Percentiles rank a stretch among this genome's conserved stretches.
Evolutionary conservation across 2,113 vertebrate genomes (phyloP).

Genomic region (Plecturocebus donacophilus): DNA sequence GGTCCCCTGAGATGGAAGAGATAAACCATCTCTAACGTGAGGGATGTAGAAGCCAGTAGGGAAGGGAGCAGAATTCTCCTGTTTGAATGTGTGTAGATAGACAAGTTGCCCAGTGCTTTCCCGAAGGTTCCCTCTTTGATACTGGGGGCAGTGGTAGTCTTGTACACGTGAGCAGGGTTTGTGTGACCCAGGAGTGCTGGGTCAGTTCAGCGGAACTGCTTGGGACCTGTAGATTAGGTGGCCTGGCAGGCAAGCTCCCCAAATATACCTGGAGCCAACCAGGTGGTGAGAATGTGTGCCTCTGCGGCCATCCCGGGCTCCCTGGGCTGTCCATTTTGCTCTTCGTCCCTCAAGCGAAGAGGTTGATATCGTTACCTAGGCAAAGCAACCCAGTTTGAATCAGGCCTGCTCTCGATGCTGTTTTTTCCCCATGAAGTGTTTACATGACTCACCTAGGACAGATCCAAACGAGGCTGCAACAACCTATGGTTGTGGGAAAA

Average conservation of each 20-base stretch:
- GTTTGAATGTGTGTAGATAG: not conserved
- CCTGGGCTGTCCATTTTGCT: too few relatives aligned
- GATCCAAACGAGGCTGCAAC: not conserved
- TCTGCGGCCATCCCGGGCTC: not conserved
- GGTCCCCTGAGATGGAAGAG: not conserved
- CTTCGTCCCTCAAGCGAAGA: not conserved
- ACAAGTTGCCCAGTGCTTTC: not conserved
- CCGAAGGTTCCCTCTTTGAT: not conserved
- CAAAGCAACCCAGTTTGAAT: not conserved
- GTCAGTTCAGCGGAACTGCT: not conserved
- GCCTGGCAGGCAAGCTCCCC: not conserved
- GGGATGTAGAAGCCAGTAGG: fast-evolving
- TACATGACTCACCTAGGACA: not conserved
- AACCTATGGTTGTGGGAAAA: constrained; percentile 42
- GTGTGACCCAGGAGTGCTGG: not conserved
- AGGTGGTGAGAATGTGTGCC: fast-evolving
- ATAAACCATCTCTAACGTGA: not conserved
- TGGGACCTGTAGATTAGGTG: not conserved
- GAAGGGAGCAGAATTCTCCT: not conserved
- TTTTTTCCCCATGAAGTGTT: not conserved
- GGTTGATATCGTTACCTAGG: not conserved
- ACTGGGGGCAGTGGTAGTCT: not conserved
- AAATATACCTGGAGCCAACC: not conserved
- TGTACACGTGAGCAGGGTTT: not conserved
- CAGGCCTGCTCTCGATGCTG: not conserved